Evolutionary conservation across 2,888 invertebrate species (phyloP).

Genomic region (Catonia carolina): DNA sequence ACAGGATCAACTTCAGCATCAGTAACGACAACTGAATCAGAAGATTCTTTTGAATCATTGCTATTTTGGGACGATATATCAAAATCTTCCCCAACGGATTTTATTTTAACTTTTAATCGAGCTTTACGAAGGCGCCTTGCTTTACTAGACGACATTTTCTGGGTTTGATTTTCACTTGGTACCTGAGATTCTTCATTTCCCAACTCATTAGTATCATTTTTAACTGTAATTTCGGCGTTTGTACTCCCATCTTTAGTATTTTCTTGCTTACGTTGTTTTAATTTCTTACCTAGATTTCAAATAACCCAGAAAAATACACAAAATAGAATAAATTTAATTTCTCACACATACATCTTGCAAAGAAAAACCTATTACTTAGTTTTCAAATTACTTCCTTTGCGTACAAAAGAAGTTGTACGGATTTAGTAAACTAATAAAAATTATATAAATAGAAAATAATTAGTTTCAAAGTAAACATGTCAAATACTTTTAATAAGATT

Average conservation of each 20-base stretch:
- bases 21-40: background rate
- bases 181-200: background rate
- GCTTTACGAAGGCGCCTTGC: conserved; percentile 18
- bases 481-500: too few relatives aligned
- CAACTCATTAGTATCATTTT: background rate
- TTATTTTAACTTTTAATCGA: conserved; percentile 11
- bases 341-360: too few relatives aligned
- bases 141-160: conserved; percentile 20
- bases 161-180: background rate
- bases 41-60: background rate
- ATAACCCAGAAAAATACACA: background rate
- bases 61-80: too few relatives aligned
- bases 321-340: too few relatives aligned
- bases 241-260: conserved; percentile 43
- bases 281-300: conserved; percentile 16
- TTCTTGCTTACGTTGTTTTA: conserved; percentile 38
- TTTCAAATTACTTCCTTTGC: too few relatives aligned
- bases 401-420: too few relatives aligned
- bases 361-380: too few relatives aligned
- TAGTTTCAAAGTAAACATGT: too few relatives aligned
- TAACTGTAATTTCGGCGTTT: background rate
- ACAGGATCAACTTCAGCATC: background rate
- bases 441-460: too few relatives aligned
- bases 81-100: too few relatives aligned
- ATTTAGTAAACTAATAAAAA: too few relatives aligned